Percentiles rank a stretch among this genome's conserved stretches.
Evolutionary conservation across 2,113 vertebrate species (phyloP).

Genomic region (Chaetops frenatus): DNA sequence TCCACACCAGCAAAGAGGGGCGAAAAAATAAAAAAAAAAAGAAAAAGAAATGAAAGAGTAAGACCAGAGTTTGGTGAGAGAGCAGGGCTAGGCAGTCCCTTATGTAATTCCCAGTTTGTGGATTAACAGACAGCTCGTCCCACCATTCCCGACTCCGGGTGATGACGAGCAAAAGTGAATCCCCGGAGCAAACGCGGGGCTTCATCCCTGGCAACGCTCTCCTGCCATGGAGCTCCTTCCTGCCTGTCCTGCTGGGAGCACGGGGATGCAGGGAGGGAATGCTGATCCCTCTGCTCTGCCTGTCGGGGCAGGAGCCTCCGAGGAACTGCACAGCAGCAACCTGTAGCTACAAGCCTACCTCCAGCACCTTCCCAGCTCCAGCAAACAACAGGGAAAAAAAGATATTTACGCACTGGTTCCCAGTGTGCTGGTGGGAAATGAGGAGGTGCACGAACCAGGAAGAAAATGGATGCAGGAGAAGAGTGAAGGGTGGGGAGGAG

Average conservation of each 20-base stretch:
- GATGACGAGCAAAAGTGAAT: neutral
- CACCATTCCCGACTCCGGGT: neutral
- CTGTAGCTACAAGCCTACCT: constrained; percentile 48
- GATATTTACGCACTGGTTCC: neutral
- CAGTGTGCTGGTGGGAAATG: neutral
- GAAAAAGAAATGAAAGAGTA: neutral
- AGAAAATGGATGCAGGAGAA: neutral
- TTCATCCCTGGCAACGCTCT: neutral
- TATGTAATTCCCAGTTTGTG: neutral
- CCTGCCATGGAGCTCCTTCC: neutral
- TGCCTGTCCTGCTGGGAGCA: neutral
- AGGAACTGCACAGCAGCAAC: neutral
- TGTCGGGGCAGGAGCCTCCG: constrained; percentile 17
- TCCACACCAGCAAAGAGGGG: neutral
- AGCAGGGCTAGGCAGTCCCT: neutral
- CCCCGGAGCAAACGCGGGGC: neutral
- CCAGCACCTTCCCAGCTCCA: neutral
- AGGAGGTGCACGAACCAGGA: neutral
- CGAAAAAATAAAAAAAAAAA: rapidly evolving
- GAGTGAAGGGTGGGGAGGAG: neutral
- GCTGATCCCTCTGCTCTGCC: neutral
- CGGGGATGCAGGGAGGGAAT: neutral
- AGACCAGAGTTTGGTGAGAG: neutral
- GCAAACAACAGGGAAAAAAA: neutral
- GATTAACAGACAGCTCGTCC: neutral